phyloP scores from a whole-genome alignment of 2,797 vertebrate genomes.

The Luscinia megarhynchos region DNA sequence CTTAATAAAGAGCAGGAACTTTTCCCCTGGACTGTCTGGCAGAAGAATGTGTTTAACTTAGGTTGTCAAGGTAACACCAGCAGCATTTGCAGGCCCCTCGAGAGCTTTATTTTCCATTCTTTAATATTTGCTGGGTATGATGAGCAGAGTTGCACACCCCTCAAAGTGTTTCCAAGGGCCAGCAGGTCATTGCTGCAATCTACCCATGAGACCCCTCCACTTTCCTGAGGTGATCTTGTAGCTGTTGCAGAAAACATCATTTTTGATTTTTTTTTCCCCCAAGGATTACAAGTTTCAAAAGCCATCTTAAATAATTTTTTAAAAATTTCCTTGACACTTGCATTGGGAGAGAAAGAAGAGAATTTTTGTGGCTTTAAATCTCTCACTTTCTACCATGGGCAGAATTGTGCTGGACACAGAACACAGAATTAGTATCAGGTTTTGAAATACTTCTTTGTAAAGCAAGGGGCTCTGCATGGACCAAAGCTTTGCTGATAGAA shows the following conservation, averaged over 20 bases:
- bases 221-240: background rate
- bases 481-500: background rate
- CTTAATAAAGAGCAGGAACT: background rate
- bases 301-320: background rate
- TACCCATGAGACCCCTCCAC: background rate
- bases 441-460: background rate
- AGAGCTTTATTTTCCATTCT: background rate
- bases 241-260: background rate
- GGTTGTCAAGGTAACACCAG: background rate
- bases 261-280: background rate
- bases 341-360: background rate
- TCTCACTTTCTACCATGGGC: background rate
- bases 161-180: background rate
- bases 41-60: conserved; percentile 2
- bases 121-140: background rate
- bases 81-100: background rate
- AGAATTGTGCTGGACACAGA: background rate
- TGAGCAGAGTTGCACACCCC: background rate
- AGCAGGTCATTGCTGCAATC: background rate
- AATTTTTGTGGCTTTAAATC: background rate
- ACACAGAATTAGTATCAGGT: background rate
- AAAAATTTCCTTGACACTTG: background rate
- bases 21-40: background rate
- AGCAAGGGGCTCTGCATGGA: background rate
- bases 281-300: conserved; percentile 6